Evolutionary conservation across 2,797 vertebrate genomes (phyloP), one percentile per base, ranked within the genome.

Genomic region (Zenarchopterus dispar): DNA sequence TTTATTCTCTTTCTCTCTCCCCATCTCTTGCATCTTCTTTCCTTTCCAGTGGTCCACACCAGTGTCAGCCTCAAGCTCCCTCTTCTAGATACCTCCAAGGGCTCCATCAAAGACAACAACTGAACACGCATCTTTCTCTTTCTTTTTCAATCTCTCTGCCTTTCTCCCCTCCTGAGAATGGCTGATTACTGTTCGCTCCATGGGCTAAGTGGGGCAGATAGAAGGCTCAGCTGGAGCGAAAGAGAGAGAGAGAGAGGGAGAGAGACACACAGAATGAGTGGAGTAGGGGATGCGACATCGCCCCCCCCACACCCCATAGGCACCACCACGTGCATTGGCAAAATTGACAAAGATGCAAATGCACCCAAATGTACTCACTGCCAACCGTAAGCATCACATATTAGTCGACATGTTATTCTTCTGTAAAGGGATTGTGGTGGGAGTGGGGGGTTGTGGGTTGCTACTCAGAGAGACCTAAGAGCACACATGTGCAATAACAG

Each of bases 171-270:
- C 89, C 80, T 88, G 88, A 91, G 87, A 91, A 90, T 85, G 89
- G 82, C 88, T 90, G 89, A 92, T 92, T 93, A 92, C 82, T 65
- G 84, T 87, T 92, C 89, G 89, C 91, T 91, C 89, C 89, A 89
- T 52, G 81, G 91, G 88, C 91, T 91, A 92, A 91, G 88, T 91
- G 91, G 89, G 89, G 82, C 92, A 91, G 81, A 92, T 91, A 88
- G 81, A 72, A 84, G 81, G 62, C 86, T 91, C 89, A 92, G 88
- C 89, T 91, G 89, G 79, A 84, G 60, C 81, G 66, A 75, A 70
- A 62, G 64, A 77, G 54, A 58, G 62, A 57, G 66, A 56, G 60
- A 74, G 71, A 60, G 62, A 77, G 50, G 56, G 64, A 50, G 57
- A n/a, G n/a, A n/a, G n/a, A n/a, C n/a, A 60, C 53, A 62, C 8